A percentile compares a stretch with the other conserved stretches of the same genome.
phyloP scores from a whole-genome alignment of 2,797 vertebrate species.

The Hemibagrus guttatus region DNA sequence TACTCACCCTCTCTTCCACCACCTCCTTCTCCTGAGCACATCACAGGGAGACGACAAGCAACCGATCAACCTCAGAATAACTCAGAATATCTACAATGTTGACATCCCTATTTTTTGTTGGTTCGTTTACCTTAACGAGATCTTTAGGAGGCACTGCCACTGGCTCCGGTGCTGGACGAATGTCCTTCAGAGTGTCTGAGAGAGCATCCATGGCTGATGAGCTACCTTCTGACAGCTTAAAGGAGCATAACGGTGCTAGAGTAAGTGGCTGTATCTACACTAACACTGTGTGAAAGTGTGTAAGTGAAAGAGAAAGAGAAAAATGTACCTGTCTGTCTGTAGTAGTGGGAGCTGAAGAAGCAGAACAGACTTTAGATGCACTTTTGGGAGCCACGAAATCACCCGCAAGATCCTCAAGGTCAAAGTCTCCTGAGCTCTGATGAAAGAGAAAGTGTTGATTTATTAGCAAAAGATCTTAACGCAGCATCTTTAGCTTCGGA shows the following conservation, averaged over 20 bases:
- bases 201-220: slow-evolving; percentile 70
- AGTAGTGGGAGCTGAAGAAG: slow-evolving; percentile 47
- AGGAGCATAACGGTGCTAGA: neutral
- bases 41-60: neutral
- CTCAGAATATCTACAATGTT: neutral
- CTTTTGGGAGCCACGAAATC: slow-evolving; percentile 64
- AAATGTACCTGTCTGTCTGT: slow-evolving; percentile 59
- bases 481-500: neutral
- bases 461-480: neutral
- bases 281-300: neutral
- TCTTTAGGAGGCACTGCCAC: slow-evolving; percentile 60
- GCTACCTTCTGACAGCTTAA: slow-evolving; percentile 59
- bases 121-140: slow-evolving; percentile 68
- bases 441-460: neutral
- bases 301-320: neutral
- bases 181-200: slow-evolving; percentile 71
- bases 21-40: slow-evolving; percentile 70
- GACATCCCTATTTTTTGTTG: neutral
- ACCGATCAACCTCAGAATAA: neutral
- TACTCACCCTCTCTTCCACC: slow-evolving; percentile 68
- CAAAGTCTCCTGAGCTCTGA: slow-evolving; percentile 62
- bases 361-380: slow-evolving; percentile 65
- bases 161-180: slow-evolving; percentile 60
- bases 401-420: slow-evolving; percentile 63
- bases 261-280: neutral